These are phyloP conservation scores for Parelbella ahira DNA, from an alignment of 2,888 invertebrate species.

Conservation along the genomic window DNA sequence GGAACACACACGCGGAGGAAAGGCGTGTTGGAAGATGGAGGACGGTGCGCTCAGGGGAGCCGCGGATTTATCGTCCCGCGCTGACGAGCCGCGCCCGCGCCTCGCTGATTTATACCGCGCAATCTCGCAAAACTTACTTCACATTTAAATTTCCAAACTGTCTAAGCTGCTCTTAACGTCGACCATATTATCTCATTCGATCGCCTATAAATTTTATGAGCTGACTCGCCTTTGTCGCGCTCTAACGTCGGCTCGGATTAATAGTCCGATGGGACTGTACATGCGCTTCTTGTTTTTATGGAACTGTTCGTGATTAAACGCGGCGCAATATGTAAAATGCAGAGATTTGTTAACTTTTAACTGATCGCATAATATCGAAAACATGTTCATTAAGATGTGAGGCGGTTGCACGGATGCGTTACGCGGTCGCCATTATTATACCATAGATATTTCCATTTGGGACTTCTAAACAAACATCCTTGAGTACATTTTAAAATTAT, in stretches of 20 bases:
- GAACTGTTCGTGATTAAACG: slow-evolving; percentile 23
- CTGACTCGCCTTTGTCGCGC: slow-evolving; percentile 74
- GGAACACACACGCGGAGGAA: slow-evolving; percentile 22
- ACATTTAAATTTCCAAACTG: slow-evolving; percentile 81
- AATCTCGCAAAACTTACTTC: slow-evolving; percentile 81
- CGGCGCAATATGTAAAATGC: slow-evolving; percentile 10
- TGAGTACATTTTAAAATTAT: no score
- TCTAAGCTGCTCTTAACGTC: slow-evolving; percentile 80
- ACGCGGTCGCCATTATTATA: no score
- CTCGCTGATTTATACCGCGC: slow-evolving; percentile 77
- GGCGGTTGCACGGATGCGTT: no score
- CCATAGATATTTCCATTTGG: no score
- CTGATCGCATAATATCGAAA: no score
- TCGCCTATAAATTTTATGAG: slow-evolving; percentile 81
- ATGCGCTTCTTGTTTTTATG: slow-evolving; percentile 41
- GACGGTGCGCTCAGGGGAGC: slow-evolving; percentile 73
- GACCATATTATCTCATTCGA: slow-evolving; percentile 81
- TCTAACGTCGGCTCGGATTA: slow-evolving; percentile 67
- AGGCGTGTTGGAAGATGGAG: slow-evolving; percentile 54
- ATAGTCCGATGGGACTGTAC: slow-evolving; percentile 60
- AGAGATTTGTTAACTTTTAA: no score
- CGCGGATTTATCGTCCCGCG: slow-evolving; percentile 71
- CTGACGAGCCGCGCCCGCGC: slow-evolving; percentile 50
- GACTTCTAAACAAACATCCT: no score
- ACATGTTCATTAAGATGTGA: no score